These are phyloP conservation scores for Ectropis crepuscularia DNA, from an alignment of 2,888 invertebrate genomes.

Conservation along the genomic window DNA sequence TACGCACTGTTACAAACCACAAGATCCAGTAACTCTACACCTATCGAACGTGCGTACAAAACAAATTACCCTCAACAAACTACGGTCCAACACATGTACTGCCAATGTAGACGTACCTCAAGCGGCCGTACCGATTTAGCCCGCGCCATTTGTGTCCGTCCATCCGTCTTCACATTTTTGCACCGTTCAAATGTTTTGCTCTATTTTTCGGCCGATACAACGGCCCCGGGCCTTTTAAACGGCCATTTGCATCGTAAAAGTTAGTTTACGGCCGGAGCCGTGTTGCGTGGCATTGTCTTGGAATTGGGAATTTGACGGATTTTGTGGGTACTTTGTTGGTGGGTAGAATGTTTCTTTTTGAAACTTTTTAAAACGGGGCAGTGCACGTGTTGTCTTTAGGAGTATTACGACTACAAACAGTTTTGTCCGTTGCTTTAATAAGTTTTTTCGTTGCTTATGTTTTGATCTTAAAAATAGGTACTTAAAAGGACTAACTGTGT, in stretches of 20 bases:
- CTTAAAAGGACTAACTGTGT: too few species aligned
- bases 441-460: too few species aligned
- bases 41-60: neutral
- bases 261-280: constrained; percentile 58
- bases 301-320: constrained; percentile 34
- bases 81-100: neutral
- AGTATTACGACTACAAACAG: neutral
- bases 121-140: constrained; percentile 30
- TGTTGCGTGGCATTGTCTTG: constrained; percentile 46
- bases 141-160: constrained; percentile 37
- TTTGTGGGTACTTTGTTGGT: constrained; percentile 21
- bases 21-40: too few species aligned
- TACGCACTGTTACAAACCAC: too few species aligned
- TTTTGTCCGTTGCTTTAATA: neutral
- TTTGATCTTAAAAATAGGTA: too few species aligned
- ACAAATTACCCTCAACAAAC: neutral
- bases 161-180: constrained; percentile 43
- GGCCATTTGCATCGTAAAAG: constrained; percentile 62
- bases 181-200: constrained; percentile 41
- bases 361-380: neutral
- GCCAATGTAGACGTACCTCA: constrained; percentile 25
- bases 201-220: constrained; percentile 56
- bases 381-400: neutral
- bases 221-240: constrained; percentile 59
- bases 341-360: constrained; percentile 1